These are phyloP conservation scores for Sycophila sp. DNA, from an alignment of 1,140 invertebrate genomes.

Conservation along the genomic window DNA sequence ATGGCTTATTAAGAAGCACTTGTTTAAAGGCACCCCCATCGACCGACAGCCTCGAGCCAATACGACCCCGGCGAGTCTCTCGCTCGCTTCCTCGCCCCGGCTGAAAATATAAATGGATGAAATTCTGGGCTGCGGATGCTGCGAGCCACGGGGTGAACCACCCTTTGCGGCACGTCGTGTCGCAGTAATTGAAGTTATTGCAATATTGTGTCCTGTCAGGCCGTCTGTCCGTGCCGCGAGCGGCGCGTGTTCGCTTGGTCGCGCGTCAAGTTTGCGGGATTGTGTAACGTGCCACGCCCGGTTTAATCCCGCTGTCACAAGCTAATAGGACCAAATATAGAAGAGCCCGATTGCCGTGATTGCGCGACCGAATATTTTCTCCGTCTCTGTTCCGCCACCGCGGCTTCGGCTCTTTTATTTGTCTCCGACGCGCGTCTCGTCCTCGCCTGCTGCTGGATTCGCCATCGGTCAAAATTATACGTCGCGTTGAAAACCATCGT, in stretches of 20 bases:
- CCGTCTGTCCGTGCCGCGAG: slow-evolving; percentile 45
- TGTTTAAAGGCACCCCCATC: slow-evolving; percentile 65
- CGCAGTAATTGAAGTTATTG: slow-evolving; percentile 67
- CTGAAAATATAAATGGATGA: slow-evolving; percentile 58
- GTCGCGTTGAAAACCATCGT: too few relatives aligned
- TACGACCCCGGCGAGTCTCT: slow-evolving; percentile 54
- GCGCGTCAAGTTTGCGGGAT: slow-evolving; percentile 52
- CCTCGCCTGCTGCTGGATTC: too few relatives aligned
- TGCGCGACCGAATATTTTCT: not conserved
- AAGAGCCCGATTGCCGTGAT: slow-evolving; percentile 1
- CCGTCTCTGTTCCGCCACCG: not conserved
- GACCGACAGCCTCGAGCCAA: slow-evolving; percentile 58
- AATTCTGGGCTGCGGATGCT: slow-evolving; percentile 37
- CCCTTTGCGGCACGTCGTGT: slow-evolving; percentile 57
- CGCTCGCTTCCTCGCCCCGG: slow-evolving; percentile 21
- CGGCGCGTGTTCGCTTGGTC: not conserved
- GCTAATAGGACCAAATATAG: slow-evolving; percentile 52
- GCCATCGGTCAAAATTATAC: too few relatives aligned
- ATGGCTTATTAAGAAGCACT: slow-evolving; percentile 68
- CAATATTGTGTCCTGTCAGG: slow-evolving; percentile 67
- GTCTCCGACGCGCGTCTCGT: too few relatives aligned
- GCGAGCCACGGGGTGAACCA: slow-evolving; percentile 37
- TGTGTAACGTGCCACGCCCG: slow-evolving; percentile 53
- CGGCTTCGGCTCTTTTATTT: too few relatives aligned
- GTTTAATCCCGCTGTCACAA: slow-evolving; percentile 55